Evolutionary conservation across 1,140 invertebrate genomes (phyloP), one percentile per base, ranked within the genome.

Genomic region (Eubasilissa regina): DNA sequence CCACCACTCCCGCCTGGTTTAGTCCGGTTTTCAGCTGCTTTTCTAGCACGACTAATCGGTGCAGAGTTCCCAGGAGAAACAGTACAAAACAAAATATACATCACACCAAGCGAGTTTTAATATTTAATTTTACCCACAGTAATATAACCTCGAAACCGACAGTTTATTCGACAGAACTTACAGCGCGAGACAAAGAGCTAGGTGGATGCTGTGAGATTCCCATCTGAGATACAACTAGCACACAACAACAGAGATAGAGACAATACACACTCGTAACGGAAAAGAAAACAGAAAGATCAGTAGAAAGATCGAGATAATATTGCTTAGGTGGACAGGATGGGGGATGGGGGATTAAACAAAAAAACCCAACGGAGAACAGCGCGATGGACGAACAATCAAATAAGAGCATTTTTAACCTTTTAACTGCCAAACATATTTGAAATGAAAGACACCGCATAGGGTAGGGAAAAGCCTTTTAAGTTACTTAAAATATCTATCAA

Each of bases 211-310:
- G 79, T 77, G 77, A 83, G 76, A 80, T 83, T 80, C 81, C 81
- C 79, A 79, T 83, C 53, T 73, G 79, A 80, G 70, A 82, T 78
- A 79, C 79, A 80, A 80, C 81, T 83, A 83, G 81, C 81, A 83
- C 81, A 83, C 80, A 79, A 83, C 81, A 80, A 83, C 81, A 83
- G 81, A 75, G 77, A 82, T 64, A 80, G 68, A 80, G 81, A 83
- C 76, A 83, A 83, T 83, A 83, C 81, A 83, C 81, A 83, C 81
- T 80, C 66, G 62, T 78, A 73, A 79, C 72, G 72, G 79, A 79
- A 76, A 78, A 80, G 55, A 79, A 82, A 78, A 78, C 68, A 78
- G 77, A 78, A 43, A 77, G 45, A 66, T 64, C 62, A 77, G 75
- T 56, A 74, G 70, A 74, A 56, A 74, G 60, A 53, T 77, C 51